Evolutionary conservation across 2,888 invertebrate species (phyloP).

Genomic region (Megastigmus dorsalis): DNA sequence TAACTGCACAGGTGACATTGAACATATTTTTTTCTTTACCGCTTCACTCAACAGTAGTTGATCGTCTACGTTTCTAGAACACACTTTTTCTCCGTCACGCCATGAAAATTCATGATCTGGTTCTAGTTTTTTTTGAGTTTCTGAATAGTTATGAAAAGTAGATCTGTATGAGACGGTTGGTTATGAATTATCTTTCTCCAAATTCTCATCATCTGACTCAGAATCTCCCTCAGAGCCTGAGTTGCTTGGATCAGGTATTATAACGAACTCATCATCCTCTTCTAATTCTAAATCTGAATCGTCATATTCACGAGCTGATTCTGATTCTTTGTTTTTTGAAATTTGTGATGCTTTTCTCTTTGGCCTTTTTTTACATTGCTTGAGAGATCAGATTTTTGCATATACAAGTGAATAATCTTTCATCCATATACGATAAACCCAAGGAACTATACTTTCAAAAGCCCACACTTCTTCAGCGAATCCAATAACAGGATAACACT

Average conservation of each 20-base stretch:
- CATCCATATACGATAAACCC: slow-evolving; percentile 10
- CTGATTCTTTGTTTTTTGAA: slow-evolving; percentile 6
- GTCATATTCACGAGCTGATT: neutral
- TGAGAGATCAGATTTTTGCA: neutral
- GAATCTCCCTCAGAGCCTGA: slow-evolving; percentile 6
- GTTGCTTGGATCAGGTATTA: neutral
- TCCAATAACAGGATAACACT: neutral
- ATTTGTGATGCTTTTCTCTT: too few relatives aligned
- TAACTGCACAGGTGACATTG: neutral
- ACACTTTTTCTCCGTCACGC: neutral
- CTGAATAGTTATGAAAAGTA: neutral
- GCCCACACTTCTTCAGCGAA: neutral
- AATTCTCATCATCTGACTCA: slow-evolving; percentile 10
- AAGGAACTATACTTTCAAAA: slow-evolving; percentile 8
- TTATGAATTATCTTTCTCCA: too few relatives aligned
- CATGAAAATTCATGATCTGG: slow-evolving; percentile 6
- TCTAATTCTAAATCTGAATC: neutral
- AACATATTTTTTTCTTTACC: neutral
- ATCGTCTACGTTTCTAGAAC: neutral
- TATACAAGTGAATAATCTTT: slow-evolving; percentile 5
- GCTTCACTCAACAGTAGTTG: neutral
- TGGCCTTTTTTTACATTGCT: neutral
- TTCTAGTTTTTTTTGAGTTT: slow-evolving; percentile 7
- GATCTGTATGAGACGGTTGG: neutral
- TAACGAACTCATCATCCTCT: too few relatives aligned